These are phyloP conservation scores for Euphonia xanthogaster DNA, from an alignment of 2,797 vertebrate genomes.

Conservation along the genomic window DNA sequence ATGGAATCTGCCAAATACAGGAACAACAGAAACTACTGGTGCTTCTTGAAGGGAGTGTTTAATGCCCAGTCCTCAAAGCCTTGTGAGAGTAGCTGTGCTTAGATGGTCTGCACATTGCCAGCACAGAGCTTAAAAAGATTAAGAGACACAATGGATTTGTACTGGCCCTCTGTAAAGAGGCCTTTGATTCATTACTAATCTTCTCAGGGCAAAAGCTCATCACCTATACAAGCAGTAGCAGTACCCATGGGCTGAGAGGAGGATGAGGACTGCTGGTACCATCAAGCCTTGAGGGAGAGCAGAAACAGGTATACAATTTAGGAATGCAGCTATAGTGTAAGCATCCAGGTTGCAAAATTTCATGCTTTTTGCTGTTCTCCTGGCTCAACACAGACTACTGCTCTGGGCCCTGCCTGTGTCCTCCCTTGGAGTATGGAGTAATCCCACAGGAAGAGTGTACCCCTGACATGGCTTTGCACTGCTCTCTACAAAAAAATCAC, in stretches of 20 bases:
- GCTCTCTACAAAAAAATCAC: background rate
- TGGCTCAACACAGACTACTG: background rate
- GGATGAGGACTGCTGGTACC: background rate
- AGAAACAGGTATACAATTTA: background rate
- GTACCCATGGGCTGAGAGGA: background rate
- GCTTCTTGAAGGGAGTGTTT: background rate
- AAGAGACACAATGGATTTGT: background rate
- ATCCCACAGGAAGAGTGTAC: background rate
- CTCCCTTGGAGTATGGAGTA: background rate
- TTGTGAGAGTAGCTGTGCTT: background rate
- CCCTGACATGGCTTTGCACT: background rate
- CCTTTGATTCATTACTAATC: background rate
- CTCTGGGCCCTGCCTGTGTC: accelerated
- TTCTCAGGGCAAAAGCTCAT: background rate
- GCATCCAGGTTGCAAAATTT: background rate
- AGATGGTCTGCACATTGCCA: background rate
- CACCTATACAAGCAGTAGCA: background rate
- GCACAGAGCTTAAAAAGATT: background rate
- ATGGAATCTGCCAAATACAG: background rate
- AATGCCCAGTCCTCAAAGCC: background rate
- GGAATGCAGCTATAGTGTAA: background rate
- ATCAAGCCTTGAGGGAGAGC: background rate
- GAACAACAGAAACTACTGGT: background rate
- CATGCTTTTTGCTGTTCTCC: background rate
- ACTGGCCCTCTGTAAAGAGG: background rate